These are phyloP conservation scores for Chrysemys picta DNA, from an alignment of 2,113 vertebrate species.

Conservation along the genomic window DNA sequence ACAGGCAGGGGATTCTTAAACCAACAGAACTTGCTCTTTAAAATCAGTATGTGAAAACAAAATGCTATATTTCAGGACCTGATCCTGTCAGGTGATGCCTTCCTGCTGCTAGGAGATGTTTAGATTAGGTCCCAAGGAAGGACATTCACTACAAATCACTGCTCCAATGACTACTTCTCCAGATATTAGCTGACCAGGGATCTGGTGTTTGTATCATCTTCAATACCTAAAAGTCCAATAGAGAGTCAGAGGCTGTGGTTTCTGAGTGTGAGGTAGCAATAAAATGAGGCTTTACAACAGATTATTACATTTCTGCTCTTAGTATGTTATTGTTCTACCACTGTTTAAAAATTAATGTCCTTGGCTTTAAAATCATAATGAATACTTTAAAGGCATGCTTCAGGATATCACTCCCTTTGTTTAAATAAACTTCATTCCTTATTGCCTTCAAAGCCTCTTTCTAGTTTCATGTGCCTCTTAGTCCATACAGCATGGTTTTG, in stretches of 20 bases:
- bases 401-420: background rate
- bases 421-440: conserved; percentile 6
- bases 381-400: conserved; percentile 11
- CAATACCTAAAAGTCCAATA: background rate
- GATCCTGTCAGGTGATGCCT: background rate
- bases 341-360: background rate
- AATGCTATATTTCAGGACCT: background rate
- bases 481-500: background rate
- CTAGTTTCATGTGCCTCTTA: background rate
- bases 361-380: background rate
- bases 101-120: background rate
- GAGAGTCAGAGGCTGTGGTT: background rate
- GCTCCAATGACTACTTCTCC: background rate
- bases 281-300: background rate
- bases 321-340: background rate
- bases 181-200: background rate
- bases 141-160: background rate
- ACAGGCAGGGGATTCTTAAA: background rate
- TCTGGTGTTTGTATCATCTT: background rate
- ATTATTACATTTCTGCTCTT: background rate
- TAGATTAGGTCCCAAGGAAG: background rate
- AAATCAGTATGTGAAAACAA: background rate
- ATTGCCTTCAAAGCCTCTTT: background rate
- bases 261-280: conserved; percentile 48
- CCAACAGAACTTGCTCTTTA: background rate